Evolutionary conservation across 2,888 invertebrate species (phyloP).

Genomic region (Eristalis arbustorum): DNA sequence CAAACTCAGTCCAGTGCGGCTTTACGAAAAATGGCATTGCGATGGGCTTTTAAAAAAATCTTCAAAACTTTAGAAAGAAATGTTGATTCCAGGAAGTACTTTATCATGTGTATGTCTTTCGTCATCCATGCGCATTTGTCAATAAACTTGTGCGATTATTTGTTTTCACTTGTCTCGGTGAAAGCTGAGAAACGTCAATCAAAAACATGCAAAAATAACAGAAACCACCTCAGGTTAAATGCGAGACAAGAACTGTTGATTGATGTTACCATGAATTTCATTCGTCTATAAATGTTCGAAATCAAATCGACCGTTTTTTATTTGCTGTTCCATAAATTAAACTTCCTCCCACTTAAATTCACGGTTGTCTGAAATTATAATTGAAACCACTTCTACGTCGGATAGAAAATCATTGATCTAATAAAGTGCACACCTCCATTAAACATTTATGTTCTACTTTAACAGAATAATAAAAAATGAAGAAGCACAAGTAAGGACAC

Average conservation of each 20-base stretch:
- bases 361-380: neutral
- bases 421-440: neutral
- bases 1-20: too few relatives aligned
- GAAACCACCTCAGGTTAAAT: neutral
- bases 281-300: neutral
- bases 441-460: neutral
- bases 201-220: neutral
- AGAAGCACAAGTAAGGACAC: neutral
- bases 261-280: neutral
- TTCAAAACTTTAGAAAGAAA: too few relatives aligned
- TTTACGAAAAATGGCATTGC: too few relatives aligned
- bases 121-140: too few relatives aligned
- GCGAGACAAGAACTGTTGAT: neutral
- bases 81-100: too few relatives aligned
- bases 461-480: neutral
- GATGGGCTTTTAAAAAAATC: too few relatives aligned
- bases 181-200: neutral
- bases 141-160: too few relatives aligned
- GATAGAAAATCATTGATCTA: constrained; percentile 4
- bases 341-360: neutral
- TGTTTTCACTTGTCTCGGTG: too few relatives aligned
- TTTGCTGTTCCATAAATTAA: neutral
- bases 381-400: neutral
- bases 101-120: too few relatives aligned
- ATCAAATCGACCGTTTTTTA: neutral